Base-by-base conservation (phyloP, 2,888 invertebrate genomes). In the Stictocephala bisonia region DNA sequence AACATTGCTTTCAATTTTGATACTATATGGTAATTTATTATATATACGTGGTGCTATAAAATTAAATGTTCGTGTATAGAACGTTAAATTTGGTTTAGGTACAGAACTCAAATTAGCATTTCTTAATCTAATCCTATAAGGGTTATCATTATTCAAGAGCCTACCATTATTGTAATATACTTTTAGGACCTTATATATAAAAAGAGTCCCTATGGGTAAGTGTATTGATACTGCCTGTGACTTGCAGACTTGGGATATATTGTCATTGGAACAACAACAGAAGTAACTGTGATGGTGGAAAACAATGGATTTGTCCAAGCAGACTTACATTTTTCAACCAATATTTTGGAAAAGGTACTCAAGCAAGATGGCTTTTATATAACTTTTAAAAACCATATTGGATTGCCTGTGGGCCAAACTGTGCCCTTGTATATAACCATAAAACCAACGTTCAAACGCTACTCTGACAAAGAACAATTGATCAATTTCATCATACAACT, bases 241-340 rank as follows among this genome's bases (percentile, higher is more conserved):
- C 41, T 31, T n/a, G 1, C 64, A 71, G 70, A 71, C 44, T 35
- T 71, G 6, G 70, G 70, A 0, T 44, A 58, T 18, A 53, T 71
- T 4, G 20, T 71, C 4, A 27, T 71, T n/a, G 58, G 58, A 0
- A 71, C 70, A 15, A 58, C 41, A 1, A 44, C 48, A 6, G 44
- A 56, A 13, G 13, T 44, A 4, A 29, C 58, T 6, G 48, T 48
- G 22, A 40, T 29, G 20, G 48, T 71, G 11, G 70, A 71, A 27
- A 71, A 71, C 70, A 13, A 29, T 18, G 70, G 70, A 1, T 20
- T 71, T 13, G 29, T 58, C 13, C 41, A 58, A 18, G 56, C 56
- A 3, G 70, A 71, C 31, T 41, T 71, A 0, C 15, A 13, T 9
- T 40, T 71, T 1, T 7, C 18, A 13, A 20, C 44, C 1, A 26